Conservation (phyloP, 2,797 vertebrate genomes). For the Melanotaenia trifasciata region DNA sequence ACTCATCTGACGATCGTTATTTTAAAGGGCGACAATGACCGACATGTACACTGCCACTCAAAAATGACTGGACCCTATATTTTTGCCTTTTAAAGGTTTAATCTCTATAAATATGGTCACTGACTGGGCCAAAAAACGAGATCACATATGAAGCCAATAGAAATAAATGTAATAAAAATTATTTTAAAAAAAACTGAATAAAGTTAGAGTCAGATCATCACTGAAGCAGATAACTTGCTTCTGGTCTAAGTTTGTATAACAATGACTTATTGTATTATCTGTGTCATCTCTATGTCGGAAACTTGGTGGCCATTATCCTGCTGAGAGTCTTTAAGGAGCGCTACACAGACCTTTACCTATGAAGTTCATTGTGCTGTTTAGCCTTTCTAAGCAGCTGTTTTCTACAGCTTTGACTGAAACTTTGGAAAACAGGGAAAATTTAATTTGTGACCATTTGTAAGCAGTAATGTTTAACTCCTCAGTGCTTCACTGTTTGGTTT, state of each 20-base stretch:
- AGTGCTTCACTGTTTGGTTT: not conserved
- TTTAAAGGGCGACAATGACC: constrained; percentile 29
- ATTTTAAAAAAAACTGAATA: not conserved
- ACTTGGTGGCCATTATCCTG: not conserved
- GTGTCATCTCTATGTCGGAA: not conserved
- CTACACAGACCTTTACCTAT: constrained; percentile 1
- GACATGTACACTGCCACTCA: constrained; percentile 35
- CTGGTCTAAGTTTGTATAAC: not conserved
- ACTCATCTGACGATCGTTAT: constrained; percentile 30
- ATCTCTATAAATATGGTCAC: constrained; percentile 14
- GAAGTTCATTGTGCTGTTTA: not conserved
- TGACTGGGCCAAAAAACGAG: constrained; percentile 5
- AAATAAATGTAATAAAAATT: not conserved
- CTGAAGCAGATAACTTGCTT: not conserved
- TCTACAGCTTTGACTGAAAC: constrained; percentile 1
- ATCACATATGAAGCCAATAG: not conserved
- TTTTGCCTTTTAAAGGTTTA: constrained; percentile 19
- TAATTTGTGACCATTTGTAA: not conserved
- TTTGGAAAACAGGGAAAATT: not conserved
- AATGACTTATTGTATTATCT: not conserved
- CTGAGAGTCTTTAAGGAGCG: constrained; percentile 7
- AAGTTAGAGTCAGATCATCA: not conserved
- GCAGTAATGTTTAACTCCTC: not conserved
- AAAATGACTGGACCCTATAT: constrained; percentile 41
- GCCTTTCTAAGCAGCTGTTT: not conserved